These are phyloP conservation scores for Beaufortia kweichowensis DNA, from an alignment of 2,113 vertebrate genomes.

Conservation along the genomic window DNA sequence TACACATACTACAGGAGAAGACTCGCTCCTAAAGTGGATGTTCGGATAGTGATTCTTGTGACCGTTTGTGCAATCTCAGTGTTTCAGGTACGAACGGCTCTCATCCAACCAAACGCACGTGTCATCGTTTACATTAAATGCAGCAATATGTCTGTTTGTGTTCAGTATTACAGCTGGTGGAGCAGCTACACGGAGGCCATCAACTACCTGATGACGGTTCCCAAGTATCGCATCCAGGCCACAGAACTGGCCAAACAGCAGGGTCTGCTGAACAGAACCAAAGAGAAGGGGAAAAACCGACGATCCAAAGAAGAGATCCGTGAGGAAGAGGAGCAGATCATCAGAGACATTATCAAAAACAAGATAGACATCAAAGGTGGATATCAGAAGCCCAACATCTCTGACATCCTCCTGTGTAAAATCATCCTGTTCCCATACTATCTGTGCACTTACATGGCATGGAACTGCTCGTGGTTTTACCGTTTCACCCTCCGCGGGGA, in stretches of 20 bases:
- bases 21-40: conserved; percentile 90
- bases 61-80: conserved; percentile 89
- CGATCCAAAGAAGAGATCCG: conserved; percentile 93
- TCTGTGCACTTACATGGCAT: conserved; percentile 79
- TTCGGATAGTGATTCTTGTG: conserved; percentile 88
- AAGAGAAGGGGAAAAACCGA: conserved; percentile 91
- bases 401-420: conserved; percentile 90
- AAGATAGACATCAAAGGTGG: conserved; percentile 98
- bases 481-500: conserved; percentile 86
- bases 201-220: conserved; percentile 90
- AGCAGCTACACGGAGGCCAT: conserved; percentile 97
- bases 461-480: conserved; percentile 90
- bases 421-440: conserved; percentile 87
- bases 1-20: conserved; percentile 92
- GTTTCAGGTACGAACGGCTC: conserved; percentile 81
- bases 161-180: conserved; percentile 97
- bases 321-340: conserved; percentile 93
- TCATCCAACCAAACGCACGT: too few species aligned
- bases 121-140: not conserved
- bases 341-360: conserved; percentile 95
- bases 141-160: too few species aligned
- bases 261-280: conserved; percentile 88
- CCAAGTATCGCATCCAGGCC: conserved; percentile 95
- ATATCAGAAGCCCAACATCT: conserved; percentile 92
- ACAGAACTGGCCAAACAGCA: conserved; percentile 91